A percentile compares a stretch with the other conserved stretches of the same genome.
Evolutionary conservation across 2,888 invertebrate genomes (phyloP).

Genomic region (Lasioglossum figueresi): DNA sequence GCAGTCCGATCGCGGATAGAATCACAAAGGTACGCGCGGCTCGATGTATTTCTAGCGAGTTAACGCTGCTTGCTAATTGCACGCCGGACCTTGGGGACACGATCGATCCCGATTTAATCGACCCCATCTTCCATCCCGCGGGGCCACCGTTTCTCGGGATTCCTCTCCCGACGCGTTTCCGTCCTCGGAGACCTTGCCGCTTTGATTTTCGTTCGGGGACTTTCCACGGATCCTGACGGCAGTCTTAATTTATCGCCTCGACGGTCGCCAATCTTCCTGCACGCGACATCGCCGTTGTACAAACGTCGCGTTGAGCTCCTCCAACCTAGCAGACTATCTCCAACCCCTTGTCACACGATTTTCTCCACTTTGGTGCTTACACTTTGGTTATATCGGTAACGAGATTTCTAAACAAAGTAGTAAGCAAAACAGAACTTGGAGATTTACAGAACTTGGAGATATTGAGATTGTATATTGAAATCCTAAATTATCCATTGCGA

Average conservation of each 20-base stretch:
- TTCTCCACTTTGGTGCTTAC: background rate
- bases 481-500: no score
- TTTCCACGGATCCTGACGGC: conserved; percentile 1
- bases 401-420: background rate
- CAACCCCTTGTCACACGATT: background rate
- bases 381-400: no score
- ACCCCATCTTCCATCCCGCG: background rate
- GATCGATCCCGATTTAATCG: conserved; percentile 17
- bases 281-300: background rate
- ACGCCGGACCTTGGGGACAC: conserved; percentile 6
- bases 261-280: conserved; percentile 4
- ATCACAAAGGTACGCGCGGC: conserved; percentile 42
- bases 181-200: background rate
- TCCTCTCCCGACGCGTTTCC: background rate
- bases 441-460: no score
- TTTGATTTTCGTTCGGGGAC: conserved; percentile 2
- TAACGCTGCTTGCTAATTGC: conserved; percentile 24
- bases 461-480: no score
- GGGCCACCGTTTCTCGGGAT: background rate
- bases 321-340: background rate
- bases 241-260: conserved; percentile 6
- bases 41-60: conserved; percentile 55
- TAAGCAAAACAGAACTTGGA: no score
- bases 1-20: conserved; percentile 56
- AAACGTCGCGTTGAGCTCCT: background rate